Evolutionary conservation across 2,113 vertebrate species (phyloP), one percentile per base, ranked within the genome.

Genomic region (Anser brachyrhynchus): DNA sequence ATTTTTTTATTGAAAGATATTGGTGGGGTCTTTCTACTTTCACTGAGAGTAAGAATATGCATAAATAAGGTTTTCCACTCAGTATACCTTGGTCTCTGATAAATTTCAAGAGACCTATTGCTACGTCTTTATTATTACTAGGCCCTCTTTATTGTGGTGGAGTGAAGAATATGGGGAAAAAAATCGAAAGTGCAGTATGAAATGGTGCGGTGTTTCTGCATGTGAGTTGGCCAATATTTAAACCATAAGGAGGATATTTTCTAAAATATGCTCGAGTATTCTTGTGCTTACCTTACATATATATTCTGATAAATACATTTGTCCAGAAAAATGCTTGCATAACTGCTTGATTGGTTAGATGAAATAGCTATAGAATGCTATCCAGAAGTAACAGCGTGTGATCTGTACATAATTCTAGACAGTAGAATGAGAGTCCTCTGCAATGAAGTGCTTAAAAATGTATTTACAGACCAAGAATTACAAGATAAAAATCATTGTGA

Each of bases 401-500:
- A 88, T 69, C n/a, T 72, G 46, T 61, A 41, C n/a, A 33, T 86
- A 84, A 89, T 84, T 89, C 92, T 67, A 78, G 73, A 39, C 22
- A 11, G 35, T 35, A 69, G 65, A 81, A 69, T 74, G 21, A 39
- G 28, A 90, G 20, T 61, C 74, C 57, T 44, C 49, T 90, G 89
- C 59, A 95, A 31, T 33, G 23, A 89, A 89, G 29, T 71, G 57
- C 37, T 92, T 75, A 58, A 37, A 74, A 89, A 87, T 59, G 2
- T 59, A 75, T 87, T 94, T 92, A 61, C 62, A 71, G 71, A 54
- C 31, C 8, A 54, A 90, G 72, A 96, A 51, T 84, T 81, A 70
- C 62, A 58, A 41, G 41, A 35, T 62, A 73, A 37, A 37, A 37
- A 37, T 37, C 37, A 37, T 37, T 37, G 37, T 37, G 37, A 37